A percentile compares a stretch with the other conserved stretches of the same genome.
These are phyloP conservation scores for Tineola bisselliella DNA, from an alignment of 2,888 invertebrate genomes.

Conservation along the genomic window DNA sequence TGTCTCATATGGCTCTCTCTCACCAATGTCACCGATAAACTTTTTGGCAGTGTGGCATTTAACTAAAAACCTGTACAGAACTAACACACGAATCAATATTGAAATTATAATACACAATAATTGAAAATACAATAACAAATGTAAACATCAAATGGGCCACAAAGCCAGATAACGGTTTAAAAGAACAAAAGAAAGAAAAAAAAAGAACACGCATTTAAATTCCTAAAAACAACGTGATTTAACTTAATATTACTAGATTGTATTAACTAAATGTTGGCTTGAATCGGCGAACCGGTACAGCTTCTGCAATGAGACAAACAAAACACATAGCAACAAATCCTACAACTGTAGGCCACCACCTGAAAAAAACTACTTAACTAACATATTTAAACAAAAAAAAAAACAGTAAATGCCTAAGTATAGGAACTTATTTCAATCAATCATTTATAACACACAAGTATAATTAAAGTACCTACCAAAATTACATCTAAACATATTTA, in stretches of 20 bases:
- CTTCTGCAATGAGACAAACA: conserved; percentile 62
- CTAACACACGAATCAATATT: conserved; percentile 8
- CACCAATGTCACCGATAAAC: not conserved
- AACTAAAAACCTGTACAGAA: conserved; percentile 13
- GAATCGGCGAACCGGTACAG: conserved; percentile 19
- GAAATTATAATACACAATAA: not conserved
- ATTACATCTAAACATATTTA: too few relatives aligned
- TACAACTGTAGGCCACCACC: conserved; percentile 35
- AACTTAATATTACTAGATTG: conserved; percentile 18
- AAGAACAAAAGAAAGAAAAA: not conserved
- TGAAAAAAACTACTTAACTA: conserved; percentile 59
- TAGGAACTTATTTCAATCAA: not conserved
- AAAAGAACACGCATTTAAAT: not conserved
- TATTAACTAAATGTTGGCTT: not conserved
- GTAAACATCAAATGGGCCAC: not conserved
- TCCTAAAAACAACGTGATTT: too few relatives aligned
- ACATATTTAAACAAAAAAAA: conserved; percentile 17
- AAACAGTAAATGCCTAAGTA: conserved; percentile 6
- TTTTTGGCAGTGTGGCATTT: conserved; percentile 11
- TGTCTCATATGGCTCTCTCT: not conserved
- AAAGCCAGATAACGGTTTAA: not conserved
- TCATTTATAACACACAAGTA: too few relatives aligned
- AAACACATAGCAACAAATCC: conserved; percentile 54
- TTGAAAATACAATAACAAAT: not conserved
- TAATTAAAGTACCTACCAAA: too few relatives aligned